These are phyloP conservation scores for Trissoscelio sp. DNA, from an alignment of 2,888 invertebrate species.

Conservation along the genomic window DNA sequence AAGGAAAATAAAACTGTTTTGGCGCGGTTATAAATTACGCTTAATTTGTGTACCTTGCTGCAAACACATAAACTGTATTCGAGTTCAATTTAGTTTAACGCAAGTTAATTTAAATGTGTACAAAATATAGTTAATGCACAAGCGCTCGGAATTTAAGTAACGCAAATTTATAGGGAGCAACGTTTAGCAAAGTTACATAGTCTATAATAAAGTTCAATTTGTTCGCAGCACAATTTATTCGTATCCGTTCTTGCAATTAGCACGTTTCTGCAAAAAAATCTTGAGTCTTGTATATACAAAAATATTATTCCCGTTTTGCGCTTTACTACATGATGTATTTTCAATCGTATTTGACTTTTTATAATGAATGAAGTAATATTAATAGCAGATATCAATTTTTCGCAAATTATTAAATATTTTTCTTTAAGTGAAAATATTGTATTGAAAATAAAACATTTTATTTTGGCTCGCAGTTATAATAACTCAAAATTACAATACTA, in stretches of 20 bases:
- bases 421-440: no score
- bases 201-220: slow-evolving; percentile 49
- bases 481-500: no score
- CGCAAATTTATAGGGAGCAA: slow-evolving; percentile 31
- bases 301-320: no score
- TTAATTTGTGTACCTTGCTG: slow-evolving; percentile 32
- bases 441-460: no score
- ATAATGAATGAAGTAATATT: no score
- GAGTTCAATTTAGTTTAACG: slow-evolving; percentile 36
- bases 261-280: not conserved
- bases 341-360: no score
- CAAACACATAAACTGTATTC: slow-evolving; percentile 30
- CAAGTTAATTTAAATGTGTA: slow-evolving; percentile 58
- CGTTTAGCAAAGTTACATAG: slow-evolving; percentile 34
- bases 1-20: slow-evolving; percentile 25
- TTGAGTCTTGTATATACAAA: no score
- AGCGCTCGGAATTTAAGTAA: slow-evolving; percentile 41
- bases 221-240: slow-evolving; percentile 28
- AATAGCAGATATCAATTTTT: no score
- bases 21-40: slow-evolving; percentile 28
- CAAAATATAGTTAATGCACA: slow-evolving; percentile 44
- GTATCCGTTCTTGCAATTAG: slow-evolving; percentile 3
- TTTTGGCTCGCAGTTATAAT: no score
- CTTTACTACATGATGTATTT: no score
- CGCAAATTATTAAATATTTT: no score